phyloP scores from a whole-genome alignment of 2,888 invertebrate species.

The Aphodius sticticus region DNA sequence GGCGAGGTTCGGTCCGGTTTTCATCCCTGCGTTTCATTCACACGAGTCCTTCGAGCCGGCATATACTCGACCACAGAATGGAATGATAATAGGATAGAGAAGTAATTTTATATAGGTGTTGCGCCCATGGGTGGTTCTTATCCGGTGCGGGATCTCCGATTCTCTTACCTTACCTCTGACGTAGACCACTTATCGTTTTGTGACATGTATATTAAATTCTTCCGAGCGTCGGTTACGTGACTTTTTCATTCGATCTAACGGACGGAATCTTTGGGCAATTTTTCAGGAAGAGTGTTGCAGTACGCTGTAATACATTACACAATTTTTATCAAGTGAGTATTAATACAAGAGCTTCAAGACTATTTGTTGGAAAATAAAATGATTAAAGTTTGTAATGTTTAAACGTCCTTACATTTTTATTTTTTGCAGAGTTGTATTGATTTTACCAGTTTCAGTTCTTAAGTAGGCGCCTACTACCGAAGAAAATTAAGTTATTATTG shows the following conservation, averaged over 20 bases:
- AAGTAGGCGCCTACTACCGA: too few relatives aligned
- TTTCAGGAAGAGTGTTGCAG: too few relatives aligned
- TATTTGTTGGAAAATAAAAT: too few relatives aligned
- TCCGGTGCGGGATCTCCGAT: not conserved
- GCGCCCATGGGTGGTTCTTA: not conserved
- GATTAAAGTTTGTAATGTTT: too few relatives aligned
- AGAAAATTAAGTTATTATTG: too few relatives aligned
- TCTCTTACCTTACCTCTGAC: not conserved
- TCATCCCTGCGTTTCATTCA: not conserved
- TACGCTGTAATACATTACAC: too few relatives aligned
- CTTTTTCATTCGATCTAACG: not conserved
- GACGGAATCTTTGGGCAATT: too few relatives aligned
- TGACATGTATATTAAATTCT: not conserved
- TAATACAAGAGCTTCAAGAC: too few relatives aligned
- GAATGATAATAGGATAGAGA: not conserved
- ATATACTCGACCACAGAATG: not conserved
- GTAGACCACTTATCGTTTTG: not conserved
- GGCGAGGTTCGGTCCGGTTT: not conserved
- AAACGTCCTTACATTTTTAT: too few relatives aligned
- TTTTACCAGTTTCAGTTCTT: too few relatives aligned
- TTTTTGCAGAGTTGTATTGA: too few relatives aligned
- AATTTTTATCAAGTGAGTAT: too few relatives aligned
- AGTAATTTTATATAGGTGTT: slow-evolving; percentile 4
- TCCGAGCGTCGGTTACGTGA: not conserved
- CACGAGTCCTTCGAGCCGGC: not conserved